A percentile compares a stretch with the other conserved stretches of the same genome.
phyloP scores from a whole-genome alignment of 2,888 invertebrate genomes.

The Coecobrya sp. region DNA sequence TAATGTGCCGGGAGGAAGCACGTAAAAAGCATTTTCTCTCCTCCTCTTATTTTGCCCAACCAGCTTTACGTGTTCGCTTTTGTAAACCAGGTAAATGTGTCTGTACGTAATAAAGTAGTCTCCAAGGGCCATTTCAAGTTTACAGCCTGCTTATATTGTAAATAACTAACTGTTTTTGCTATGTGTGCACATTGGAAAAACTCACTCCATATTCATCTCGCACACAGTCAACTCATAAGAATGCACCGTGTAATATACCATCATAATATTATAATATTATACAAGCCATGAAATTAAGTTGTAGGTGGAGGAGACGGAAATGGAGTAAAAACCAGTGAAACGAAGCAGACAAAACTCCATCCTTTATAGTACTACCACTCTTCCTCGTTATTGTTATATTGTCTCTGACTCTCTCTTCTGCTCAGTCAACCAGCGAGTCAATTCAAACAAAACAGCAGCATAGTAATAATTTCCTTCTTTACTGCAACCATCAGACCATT shows the following conservation, averaged over 20 bases:
- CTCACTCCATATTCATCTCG: constrained; percentile 27
- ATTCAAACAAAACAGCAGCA: not conserved
- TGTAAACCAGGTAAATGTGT: constrained; percentile 3
- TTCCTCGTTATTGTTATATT: too few relatives aligned
- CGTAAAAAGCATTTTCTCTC: constrained; percentile 50
- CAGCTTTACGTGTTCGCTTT: not conserved
- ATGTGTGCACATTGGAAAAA: constrained; percentile 5
- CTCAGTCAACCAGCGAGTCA: not conserved
- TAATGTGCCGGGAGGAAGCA: not conserved
- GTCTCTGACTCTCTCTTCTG: not conserved
- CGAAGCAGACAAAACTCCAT: not conserved
- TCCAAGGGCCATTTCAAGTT: constrained; percentile 77
- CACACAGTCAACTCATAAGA: constrained; percentile 6
- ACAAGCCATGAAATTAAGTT: constrained; percentile 22
- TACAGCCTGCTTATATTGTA: constrained; percentile 66
- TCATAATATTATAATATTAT: not conserved
- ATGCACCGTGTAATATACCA: not conserved
- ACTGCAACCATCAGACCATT: not conserved
- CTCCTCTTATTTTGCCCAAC: not conserved
- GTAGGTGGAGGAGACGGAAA: constrained; percentile 3
- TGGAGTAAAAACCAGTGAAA: constrained; percentile 1
- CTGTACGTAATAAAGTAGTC: constrained; percentile 62
- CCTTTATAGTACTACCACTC: too few relatives aligned
- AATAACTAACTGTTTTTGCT: constrained; percentile 39
- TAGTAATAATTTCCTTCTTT: too few relatives aligned